phyloP scores from a whole-genome alignment of 2,113 vertebrate species.

The Syngnathus typhle region DNA sequence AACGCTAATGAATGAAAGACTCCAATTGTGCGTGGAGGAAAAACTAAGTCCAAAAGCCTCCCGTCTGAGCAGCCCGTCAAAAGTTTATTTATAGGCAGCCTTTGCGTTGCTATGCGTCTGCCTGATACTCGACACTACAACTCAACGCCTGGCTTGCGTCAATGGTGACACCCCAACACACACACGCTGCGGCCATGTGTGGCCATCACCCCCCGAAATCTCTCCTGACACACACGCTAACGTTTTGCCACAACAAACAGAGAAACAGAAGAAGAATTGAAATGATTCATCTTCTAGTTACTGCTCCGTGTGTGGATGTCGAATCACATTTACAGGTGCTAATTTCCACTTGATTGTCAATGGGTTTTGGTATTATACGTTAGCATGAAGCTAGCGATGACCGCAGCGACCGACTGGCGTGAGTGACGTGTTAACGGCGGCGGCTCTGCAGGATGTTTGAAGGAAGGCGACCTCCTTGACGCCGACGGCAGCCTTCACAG shows the following conservation, averaged over 20 bases:
- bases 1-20: not conserved
- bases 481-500: not conserved
- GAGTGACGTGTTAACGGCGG: not conserved
- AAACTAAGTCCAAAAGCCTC: constrained; percentile 33
- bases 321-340: too few species aligned
- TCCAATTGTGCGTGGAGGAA: constrained; percentile 15
- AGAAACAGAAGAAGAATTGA: too few species aligned
- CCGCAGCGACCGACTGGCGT: not conserved
- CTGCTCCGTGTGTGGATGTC: too few species aligned
- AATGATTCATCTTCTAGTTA: too few species aligned
- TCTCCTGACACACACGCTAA: too few species aligned
- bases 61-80: constrained; percentile 40
- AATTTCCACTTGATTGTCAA: too few species aligned
- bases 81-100: constrained; percentile 77
- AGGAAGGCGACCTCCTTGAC: constrained; percentile 3
- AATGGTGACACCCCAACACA: constrained; percentile 80
- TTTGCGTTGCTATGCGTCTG: constrained; percentile 78
- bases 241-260: too few species aligned
- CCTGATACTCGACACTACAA: constrained; percentile 84
- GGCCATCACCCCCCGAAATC: not conserved
- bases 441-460: not conserved
- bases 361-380: too few species aligned
- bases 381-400: not conserved
- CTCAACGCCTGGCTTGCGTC: constrained; percentile 84
- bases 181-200: not conserved